Evolutionary conservation across 2,888 invertebrate species (phyloP).

Genomic region (Drosophila monieri): DNA sequence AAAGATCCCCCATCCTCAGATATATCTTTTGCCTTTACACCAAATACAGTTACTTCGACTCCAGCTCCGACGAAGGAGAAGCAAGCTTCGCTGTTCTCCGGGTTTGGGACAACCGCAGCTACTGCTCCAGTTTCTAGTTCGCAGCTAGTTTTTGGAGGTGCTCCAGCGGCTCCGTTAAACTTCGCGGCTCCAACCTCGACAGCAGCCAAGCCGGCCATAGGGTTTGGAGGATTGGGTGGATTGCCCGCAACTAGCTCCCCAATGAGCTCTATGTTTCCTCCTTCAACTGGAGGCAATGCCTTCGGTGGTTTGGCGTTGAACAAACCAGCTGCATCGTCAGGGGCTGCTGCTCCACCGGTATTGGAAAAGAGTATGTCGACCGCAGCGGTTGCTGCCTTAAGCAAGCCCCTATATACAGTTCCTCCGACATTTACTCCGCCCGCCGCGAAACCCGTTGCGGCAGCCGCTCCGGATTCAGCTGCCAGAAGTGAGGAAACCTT

Average conservation of each 20-base stretch:
- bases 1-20: slow-evolving; percentile 37
- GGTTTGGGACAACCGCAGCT: slow-evolving; percentile 38
- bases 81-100: slow-evolving; percentile 50
- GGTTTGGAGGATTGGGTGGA: slow-evolving; percentile 48
- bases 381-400: neutral
- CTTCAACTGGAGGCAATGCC: slow-evolving; percentile 3
- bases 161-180: slow-evolving; percentile 21
- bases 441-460: slow-evolving; percentile 10
- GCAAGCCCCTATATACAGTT: slow-evolving; percentile 80
- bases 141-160: slow-evolving; percentile 38
- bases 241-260: slow-evolving; percentile 28
- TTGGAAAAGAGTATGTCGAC: neutral
- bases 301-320: slow-evolving; percentile 16
- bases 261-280: slow-evolving; percentile 13
- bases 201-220: slow-evolving; percentile 39
- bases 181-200: slow-evolving; percentile 46
- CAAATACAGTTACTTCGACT: slow-evolving; percentile 78
- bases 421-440: slow-evolving; percentile 76
- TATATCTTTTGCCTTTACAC: slow-evolving; percentile 69
- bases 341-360: neutral
- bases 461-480: slow-evolving; percentile 7
- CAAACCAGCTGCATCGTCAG: slow-evolving; percentile 19
- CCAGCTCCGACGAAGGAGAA: slow-evolving; percentile 78
- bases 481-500: neutral
- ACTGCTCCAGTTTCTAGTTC: slow-evolving; percentile 17